These are phyloP conservation scores for Bedellia somnulentella DNA, from an alignment of 2,888 invertebrate genomes.

Conservation along the genomic window DNA sequence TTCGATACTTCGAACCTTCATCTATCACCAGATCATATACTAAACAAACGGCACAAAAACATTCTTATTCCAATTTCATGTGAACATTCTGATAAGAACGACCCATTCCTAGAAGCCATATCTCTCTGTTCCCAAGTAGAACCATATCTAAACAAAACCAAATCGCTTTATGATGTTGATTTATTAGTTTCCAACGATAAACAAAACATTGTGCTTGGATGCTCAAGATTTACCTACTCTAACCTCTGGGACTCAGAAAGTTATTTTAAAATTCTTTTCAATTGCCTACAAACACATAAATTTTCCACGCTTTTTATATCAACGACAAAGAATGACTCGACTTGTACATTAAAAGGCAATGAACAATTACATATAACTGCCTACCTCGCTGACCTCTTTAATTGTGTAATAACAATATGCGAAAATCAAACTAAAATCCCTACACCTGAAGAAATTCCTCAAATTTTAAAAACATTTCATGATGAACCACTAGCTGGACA, in stretches of 20 bases:
- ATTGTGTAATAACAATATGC: no score
- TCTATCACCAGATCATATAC: neutral
- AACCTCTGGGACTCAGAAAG: slow-evolving; percentile 1
- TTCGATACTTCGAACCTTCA: neutral
- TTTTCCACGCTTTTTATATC: neutral
- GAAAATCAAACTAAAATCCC: no score
- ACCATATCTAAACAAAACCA: neutral
- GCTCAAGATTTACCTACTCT: neutral
- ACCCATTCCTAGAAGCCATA: neutral
- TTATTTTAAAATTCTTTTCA: neutral
- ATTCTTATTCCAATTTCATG: neutral
- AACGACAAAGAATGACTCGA: neutral
- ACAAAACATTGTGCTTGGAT: neutral
- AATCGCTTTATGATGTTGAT: no score
- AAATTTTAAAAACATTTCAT: no score
- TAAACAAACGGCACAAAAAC: no score
- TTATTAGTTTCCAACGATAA: neutral
- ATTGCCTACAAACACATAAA: neutral
- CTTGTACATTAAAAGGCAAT: no score
- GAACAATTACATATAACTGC: no score
- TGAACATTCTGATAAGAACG: neutral
- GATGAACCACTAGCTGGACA: no score
- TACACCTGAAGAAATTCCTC: no score
- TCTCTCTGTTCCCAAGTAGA: slow-evolving; percentile 1
- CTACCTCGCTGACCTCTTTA: neutral